phyloP scores from a whole-genome alignment of 2,888 invertebrate genomes.

The Aplocera efformata region DNA sequence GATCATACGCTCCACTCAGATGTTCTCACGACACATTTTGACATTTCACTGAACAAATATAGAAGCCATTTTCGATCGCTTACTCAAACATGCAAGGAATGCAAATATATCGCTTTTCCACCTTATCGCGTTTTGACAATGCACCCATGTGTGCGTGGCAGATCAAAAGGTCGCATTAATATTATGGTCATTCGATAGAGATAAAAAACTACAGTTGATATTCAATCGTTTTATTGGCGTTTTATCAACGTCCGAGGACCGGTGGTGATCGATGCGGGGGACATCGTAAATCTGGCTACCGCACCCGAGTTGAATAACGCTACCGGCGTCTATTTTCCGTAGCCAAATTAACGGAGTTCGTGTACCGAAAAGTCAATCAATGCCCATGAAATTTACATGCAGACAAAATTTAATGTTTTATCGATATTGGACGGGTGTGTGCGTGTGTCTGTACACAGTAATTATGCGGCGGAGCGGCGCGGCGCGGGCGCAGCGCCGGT shows the following conservation, averaged over 20 bases:
- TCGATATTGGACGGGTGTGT: constrained; percentile 54
- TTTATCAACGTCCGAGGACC: constrained; percentile 44
- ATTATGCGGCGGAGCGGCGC: constrained; percentile 64
- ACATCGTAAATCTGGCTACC: constrained; percentile 42
- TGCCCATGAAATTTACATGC: constrained; percentile 72
- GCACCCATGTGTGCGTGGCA: constrained; percentile 36
- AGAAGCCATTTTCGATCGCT: constrained; percentile 70
- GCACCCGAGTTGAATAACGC: constrained; percentile 57
- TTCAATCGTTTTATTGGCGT: constrained; percentile 40
- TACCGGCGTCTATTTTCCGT: constrained; percentile 51
- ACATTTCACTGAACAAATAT: constrained; percentile 76
- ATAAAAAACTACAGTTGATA: constrained; percentile 43
- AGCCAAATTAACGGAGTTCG: constrained; percentile 34
- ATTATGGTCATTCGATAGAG: constrained; percentile 44
- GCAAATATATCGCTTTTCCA: constrained; percentile 49
- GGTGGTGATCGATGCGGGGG: constrained; percentile 41
- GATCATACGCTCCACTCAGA: constrained; percentile 53
- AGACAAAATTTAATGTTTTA: constrained; percentile 74
- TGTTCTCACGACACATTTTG: constrained; percentile 75
- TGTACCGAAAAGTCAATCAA: constrained; percentile 66
- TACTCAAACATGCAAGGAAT: constrained; percentile 52
- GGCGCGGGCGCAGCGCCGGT: constrained; percentile 75
- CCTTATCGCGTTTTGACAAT: constrained; percentile 41
- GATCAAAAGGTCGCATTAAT: constrained; percentile 42
- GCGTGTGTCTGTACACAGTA: constrained; percentile 69